These are phyloP conservation scores for Pao palembangensis DNA, from an alignment of 2,113 vertebrate genomes.

Conservation along the genomic window DNA sequence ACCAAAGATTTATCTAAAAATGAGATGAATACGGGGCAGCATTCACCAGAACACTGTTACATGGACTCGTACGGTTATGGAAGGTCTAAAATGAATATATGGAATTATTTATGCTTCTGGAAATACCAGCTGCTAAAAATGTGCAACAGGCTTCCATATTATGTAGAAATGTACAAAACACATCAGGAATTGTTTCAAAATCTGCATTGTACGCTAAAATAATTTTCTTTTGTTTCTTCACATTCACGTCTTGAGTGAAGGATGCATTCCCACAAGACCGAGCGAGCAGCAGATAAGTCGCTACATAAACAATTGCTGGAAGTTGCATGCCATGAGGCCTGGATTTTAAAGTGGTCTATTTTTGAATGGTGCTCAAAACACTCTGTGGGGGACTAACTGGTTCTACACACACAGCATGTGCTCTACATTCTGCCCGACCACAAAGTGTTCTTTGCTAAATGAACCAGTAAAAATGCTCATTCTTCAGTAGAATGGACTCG, in stretches of 20 bases:
- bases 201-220: not conserved
- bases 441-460: constrained; percentile 34
- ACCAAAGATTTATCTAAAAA: too few relatives aligned
- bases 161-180: too few relatives aligned
- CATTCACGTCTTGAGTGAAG: constrained; percentile 10
- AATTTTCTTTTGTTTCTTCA: constrained; percentile 10
- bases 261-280: constrained; percentile 49
- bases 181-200: too few relatives aligned
- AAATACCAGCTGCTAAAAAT: too few relatives aligned
- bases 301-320: constrained; percentile 75
- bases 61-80: too few relatives aligned
- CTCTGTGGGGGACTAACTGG: constrained; percentile 46
- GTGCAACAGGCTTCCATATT: too few relatives aligned
- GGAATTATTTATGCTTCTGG: too few relatives aligned
- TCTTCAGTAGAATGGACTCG: constrained; percentile 18
- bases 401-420: constrained; percentile 51
- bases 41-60: too few relatives aligned
- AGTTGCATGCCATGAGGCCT: constrained; percentile 60
- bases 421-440: constrained; percentile 45
- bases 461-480: constrained; percentile 38
- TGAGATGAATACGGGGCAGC: too few relatives aligned
- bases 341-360: constrained; percentile 67
- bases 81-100: too few relatives aligned
- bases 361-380: constrained; percentile 62
- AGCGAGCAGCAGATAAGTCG: constrained; percentile 66